Percentiles rank a stretch among this genome's conserved stretches.
phyloP scores from a whole-genome alignment of 2,888 invertebrate genomes.

The Ochropacha duplaris region DNA sequence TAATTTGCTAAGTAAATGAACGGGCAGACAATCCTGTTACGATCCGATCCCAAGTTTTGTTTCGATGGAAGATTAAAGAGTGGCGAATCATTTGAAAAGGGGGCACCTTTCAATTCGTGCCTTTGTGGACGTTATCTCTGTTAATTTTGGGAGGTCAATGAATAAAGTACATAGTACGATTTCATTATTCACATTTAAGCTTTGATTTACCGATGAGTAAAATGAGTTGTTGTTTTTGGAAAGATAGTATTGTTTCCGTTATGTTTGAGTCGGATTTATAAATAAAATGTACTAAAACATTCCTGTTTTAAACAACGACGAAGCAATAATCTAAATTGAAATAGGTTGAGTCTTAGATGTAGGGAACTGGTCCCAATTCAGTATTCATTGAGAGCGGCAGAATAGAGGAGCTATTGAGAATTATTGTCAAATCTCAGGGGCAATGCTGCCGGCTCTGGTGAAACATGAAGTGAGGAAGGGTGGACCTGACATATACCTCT shows the following conservation, averaged over 20 bases:
- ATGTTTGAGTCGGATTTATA: slow-evolving; percentile 2
- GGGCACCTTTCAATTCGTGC: slow-evolving; percentile 65
- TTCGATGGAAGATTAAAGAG: slow-evolving; percentile 80
- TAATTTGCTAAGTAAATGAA: slow-evolving; percentile 83
- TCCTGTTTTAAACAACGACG: slow-evolving; percentile 17
- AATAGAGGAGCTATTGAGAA: slow-evolving; percentile 72
- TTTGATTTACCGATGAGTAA: slow-evolving; percentile 48
- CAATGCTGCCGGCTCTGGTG: slow-evolving; percentile 46
- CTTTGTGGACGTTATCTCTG: slow-evolving; percentile 75
- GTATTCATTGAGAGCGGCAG: slow-evolving; percentile 73
- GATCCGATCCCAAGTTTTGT: slow-evolving; percentile 76
- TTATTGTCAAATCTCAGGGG: slow-evolving; percentile 79
- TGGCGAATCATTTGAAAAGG: slow-evolving; percentile 68
- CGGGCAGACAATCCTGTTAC: slow-evolving; percentile 80
- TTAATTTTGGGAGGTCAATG: slow-evolving; percentile 77
- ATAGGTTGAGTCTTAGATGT: slow-evolving; percentile 64
- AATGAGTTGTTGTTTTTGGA: neutral
- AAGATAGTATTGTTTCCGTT: neutral
- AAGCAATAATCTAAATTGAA: slow-evolving; percentile 78
- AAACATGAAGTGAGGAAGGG: slow-evolving; percentile 37
- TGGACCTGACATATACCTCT: slow-evolving; percentile 23
- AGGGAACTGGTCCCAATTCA: slow-evolving; percentile 59
- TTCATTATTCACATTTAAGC: slow-evolving; percentile 65
- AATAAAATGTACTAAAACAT: slow-evolving; percentile 9
- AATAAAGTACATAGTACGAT: slow-evolving; percentile 66